These are phyloP conservation scores for Sitta europaea DNA, from an alignment of 2,113 vertebrate genomes.

Conservation along the genomic window DNA sequence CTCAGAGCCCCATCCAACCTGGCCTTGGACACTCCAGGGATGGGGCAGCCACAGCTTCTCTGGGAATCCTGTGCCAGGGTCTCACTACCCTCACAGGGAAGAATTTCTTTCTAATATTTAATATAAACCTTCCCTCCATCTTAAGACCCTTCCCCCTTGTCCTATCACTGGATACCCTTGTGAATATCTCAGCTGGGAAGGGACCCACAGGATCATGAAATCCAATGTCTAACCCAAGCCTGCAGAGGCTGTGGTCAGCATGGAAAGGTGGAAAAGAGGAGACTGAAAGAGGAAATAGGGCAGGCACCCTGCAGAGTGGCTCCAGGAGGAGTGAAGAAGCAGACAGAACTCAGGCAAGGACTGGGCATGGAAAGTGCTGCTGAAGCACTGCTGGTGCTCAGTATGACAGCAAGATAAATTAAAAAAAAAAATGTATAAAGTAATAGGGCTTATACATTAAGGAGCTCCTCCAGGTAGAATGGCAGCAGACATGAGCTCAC, in stretches of 20 bases:
- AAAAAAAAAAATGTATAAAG: background rate
- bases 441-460: background rate
- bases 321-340: background rate
- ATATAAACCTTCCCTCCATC: background rate
- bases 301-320: background rate
- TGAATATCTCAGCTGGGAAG: background rate
- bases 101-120: background rate
- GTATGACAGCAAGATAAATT: background rate
- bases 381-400: background rate
- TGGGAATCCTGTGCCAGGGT: background rate
- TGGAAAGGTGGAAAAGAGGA: background rate
- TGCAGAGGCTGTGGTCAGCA: background rate
- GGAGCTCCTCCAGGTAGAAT: background rate
- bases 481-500: background rate
- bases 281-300: background rate
- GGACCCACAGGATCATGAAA: background rate
- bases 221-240: too few relatives aligned
- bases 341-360: background rate
- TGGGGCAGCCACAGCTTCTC: background rate
- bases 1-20: rapidly evolving
- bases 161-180: background rate
- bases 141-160: background rate
- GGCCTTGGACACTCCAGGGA: background rate
- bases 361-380: rapidly evolving
- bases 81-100: background rate